A percentile compares a stretch with the other conserved stretches of the same genome.
Evolutionary conservation across 2,113 vertebrate species (phyloP).

Genomic region (Alosa alosa): DNA sequence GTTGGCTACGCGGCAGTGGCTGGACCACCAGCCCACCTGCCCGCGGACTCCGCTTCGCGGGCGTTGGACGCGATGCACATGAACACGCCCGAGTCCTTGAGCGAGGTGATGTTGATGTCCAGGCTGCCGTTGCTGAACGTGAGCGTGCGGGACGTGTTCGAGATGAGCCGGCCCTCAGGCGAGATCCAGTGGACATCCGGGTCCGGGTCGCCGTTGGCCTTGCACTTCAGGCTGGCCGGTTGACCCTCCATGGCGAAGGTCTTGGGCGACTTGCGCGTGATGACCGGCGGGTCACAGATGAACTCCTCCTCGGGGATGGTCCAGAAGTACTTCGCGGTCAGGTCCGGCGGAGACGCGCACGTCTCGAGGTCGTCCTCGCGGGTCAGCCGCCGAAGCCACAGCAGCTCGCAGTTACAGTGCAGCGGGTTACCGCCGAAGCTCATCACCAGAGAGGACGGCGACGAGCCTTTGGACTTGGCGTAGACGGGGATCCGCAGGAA

Average conservation of each 20-base stretch:
- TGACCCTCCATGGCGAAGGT: constrained; percentile 74
- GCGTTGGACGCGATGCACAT: constrained; percentile 95
- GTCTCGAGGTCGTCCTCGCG: constrained; percentile 91
- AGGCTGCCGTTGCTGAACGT: constrained; percentile 88
- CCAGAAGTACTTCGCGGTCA: constrained; percentile 93
- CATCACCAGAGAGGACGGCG: constrained; percentile 80
- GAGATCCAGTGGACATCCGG: constrained; percentile 91
- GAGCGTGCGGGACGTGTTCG: constrained; percentile 80
- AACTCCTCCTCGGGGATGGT: constrained; percentile 93
- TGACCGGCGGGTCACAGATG: constrained; percentile 91
- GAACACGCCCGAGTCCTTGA: constrained; percentile 79
- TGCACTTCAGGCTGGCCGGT: constrained; percentile 83
- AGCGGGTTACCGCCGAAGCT: constrained; percentile 91
- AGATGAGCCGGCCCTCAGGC: constrained; percentile 84
- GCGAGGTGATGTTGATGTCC: constrained; percentile 77
- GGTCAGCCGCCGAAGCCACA: constrained; percentile 88
- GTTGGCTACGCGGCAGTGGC: constrained; percentile 75
- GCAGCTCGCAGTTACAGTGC: constrained; percentile 93
- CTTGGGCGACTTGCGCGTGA: constrained; percentile 80
- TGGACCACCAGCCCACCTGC: constrained; percentile 78
- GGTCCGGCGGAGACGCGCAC: constrained; percentile 83
- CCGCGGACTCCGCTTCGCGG: constrained; percentile 88
- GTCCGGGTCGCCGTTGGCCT: constrained; percentile 90
- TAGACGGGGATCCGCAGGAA: constrained; percentile 90
- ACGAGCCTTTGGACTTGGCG: constrained; percentile 83